phyloP scores from a whole-genome alignment of 2,888 invertebrate species.

The Apoda limacodes region DNA sequence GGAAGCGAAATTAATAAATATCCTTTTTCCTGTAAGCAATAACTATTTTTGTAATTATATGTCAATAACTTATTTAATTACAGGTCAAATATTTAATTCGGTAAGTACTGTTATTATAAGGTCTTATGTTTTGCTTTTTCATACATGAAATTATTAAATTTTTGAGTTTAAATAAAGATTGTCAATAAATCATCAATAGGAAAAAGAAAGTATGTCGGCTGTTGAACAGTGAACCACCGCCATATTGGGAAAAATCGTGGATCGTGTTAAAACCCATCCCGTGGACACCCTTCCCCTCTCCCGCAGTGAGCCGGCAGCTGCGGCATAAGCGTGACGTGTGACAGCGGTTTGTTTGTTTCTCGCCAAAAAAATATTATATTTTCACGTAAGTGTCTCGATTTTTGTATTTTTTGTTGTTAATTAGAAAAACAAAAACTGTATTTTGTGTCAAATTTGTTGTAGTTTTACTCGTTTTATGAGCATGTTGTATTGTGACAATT shows the following conservation, averaged over 20 bases:
- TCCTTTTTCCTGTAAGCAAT: too few species aligned
- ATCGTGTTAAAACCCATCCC: slow-evolving; percentile 5
- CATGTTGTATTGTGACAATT: slow-evolving; percentile 7
- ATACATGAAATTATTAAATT: too few species aligned
- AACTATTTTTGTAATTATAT: too few species aligned
- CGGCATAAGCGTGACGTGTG: slow-evolving; percentile 9
- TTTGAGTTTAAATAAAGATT: too few species aligned
- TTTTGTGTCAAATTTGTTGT: slow-evolving; percentile 9
- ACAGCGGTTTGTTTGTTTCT: slow-evolving; percentile 10
- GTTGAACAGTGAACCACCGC: slow-evolving; percentile 3
- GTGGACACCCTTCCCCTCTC: slow-evolving; percentile 7
- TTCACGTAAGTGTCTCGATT: slow-evolving; percentile 7
- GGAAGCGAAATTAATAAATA: too few species aligned
- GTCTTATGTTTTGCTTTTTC: too few species aligned
- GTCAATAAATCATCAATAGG: too few species aligned
- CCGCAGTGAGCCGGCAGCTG: too few species aligned
- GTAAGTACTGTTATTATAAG: too few species aligned
- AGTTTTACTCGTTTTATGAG: slow-evolving; percentile 6
- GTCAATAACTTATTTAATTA: too few species aligned
- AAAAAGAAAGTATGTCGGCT: too few species aligned
- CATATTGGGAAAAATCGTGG: slow-evolving; percentile 8
- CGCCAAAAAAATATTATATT: slow-evolving; percentile 9
- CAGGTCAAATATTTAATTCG: too few species aligned
- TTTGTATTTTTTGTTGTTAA: slow-evolving; percentile 11
- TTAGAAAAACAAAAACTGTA: slow-evolving; percentile 8